Evolutionary conservation across 2,797 vertebrate species (phyloP), one percentile per base, ranked within the genome.

Genomic region (Danio jaintianensis): DNA sequence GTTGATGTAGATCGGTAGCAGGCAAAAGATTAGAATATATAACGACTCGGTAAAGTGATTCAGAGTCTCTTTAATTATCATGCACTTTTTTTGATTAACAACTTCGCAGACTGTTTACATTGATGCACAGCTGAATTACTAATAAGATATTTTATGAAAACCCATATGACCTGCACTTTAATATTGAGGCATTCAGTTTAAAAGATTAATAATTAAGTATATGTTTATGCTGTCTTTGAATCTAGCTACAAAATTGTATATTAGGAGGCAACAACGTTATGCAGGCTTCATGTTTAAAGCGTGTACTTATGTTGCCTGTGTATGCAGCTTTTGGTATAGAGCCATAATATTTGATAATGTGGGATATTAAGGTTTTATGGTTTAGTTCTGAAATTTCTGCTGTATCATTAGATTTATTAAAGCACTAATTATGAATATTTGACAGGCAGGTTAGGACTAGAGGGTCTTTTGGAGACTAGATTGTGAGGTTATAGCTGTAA

Each of bases 241-340:
- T 63, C 2, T 12, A 6, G 40, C n/a, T 16, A 18, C 18, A 42
- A 43, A 16, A 6, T 10, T 1, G 15, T 38, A n/a, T 62, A 5
- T 42, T 42, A 3, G 4, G 40, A 11, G 9, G 16, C 2, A 18
- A 11, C 61, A 29, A 2, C 12, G 59, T 59, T 12, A 29, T 29
- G 56, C 56, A 56, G 20, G 9, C 20, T 58, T 55, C n/a, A 18
- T 2, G 10, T 18, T 12, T 1, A 22, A 6, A 59, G 56, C 6
- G 7, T 58, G 53, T n/a, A n/a, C 56, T 6, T 58, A 40, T 53
- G 67, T 36, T 38, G 2, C 50, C 50, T 69, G 1, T 38, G 67
- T 70, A 40, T 48, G 15, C 13, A 45, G 69, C 69, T 45, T 72
- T 72, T 58, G 18, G 8, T 22, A 45, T 42, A 29, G 47, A 58